These are phyloP conservation scores for Nineta flava DNA, from an alignment of 2,888 invertebrate species.

Conservation along the genomic window DNA sequence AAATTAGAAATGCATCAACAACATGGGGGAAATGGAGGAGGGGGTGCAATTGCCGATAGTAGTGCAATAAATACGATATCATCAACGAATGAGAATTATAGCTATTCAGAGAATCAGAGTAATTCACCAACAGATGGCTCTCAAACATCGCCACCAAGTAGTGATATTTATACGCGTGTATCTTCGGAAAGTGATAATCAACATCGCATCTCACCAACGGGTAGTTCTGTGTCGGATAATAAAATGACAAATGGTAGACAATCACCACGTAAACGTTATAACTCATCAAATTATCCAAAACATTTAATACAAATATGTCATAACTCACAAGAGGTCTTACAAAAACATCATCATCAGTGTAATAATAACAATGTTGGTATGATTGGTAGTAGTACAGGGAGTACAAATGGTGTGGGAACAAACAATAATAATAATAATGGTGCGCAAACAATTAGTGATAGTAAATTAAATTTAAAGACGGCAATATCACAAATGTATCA, in stretches of 20 bases:
- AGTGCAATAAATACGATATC: neutral
- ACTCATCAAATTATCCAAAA: conserved; percentile 1
- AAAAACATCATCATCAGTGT: too few species aligned
- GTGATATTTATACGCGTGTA: conserved; percentile 22
- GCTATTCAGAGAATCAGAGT: conserved; percentile 10
- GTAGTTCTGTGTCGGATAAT: conserved; percentile 18
- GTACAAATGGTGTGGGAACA: neutral
- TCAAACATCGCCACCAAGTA: conserved; percentile 25
- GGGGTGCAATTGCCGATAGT: neutral
- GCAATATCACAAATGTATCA: conserved; percentile 8
- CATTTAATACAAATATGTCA: conserved; percentile 3
- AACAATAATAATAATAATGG: conserved; percentile 1
- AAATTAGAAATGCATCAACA: neutral
- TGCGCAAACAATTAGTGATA: conserved; percentile 9
- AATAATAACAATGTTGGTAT: too few species aligned
- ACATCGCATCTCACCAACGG: conserved; percentile 19
- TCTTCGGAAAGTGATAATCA: conserved; percentile 21
- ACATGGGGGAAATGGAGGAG: neutral
- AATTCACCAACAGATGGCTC: conserved; percentile 14
- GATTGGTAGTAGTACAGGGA: too few species aligned
- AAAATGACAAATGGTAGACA: conserved; percentile 8
- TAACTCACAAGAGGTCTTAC: neutral
- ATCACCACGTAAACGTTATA: conserved; percentile 6
- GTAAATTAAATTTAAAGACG: conserved; percentile 13
- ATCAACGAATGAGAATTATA: conserved; percentile 3